Base-by-base conservation (phyloP, 2,888 invertebrate genomes). In the Mesochorus sp. region DNA sequence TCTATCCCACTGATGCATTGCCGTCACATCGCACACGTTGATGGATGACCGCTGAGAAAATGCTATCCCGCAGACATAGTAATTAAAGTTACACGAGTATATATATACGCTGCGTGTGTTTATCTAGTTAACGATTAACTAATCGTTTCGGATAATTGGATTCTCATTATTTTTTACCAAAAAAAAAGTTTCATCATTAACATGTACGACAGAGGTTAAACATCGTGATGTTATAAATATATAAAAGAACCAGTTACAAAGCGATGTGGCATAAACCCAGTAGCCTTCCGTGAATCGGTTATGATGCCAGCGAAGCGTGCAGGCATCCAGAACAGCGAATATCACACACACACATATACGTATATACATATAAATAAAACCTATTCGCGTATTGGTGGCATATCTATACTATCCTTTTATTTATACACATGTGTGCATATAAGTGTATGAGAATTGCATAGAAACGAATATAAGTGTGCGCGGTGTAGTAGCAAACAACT, bases 231-330 rank as follows among this genome's bases (percentile, higher is more conserved):
- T 24, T n/a, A n/a, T n/a, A n/a, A n/a, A 14, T 42, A 12, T 47
- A 21, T 10, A 12, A 39, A 14, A 19, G 3, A 21, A 53, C 14
- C n/a, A 47, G 72, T n/a, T n/a, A n/a, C 39, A 14, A 17, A 34
- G 47, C 66, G 74, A 75, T 47, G 71, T 42, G 17, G 42, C 34
- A 55, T 47, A 51, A 80, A 47, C n/a, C 71, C 68, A 67, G 77
- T 81, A 79, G 83, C 80, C 77, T 88, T 86, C 84, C 83, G 73
- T 74, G 86, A 88, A 87, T 84, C 82, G 85, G 86, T 87, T 85
- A 87, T 84, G 85, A 85, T 83, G 82, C 80, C 79, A 81, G 78
- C 77, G 74, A 74, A 44, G 82, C 87, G 86, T 85, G 86, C 83
- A 83, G 86, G 86, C 77, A 87, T 87, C 71, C 82, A 68, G 68